Evolutionary conservation across 2,797 vertebrate genomes (phyloP), one percentile per base, ranked within the genome.

Genomic region (Eulemur coronatus): DNA sequence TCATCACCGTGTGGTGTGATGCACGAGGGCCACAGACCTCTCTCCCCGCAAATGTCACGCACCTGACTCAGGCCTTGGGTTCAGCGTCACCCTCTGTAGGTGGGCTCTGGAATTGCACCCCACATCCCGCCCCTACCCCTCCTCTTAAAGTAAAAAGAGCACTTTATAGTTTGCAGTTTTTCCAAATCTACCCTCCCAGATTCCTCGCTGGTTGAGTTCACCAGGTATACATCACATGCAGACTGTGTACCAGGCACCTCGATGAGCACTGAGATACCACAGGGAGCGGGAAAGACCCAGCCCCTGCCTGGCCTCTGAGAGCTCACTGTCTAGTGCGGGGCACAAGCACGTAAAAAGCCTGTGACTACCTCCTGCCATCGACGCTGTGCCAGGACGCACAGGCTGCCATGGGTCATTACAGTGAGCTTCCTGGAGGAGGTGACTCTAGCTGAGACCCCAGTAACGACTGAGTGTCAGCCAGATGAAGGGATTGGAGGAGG

Each of bases 11-110:
- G 65, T 15, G 22, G 4, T 13, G 4, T 22, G n/a, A 61, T 2
- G 6, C 17, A 7, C 0, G 4, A 22, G 82, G 24, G 1, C n/a
- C n/a, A 13, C 0, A 26, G 79, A 67, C 30, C 20, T 8, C 30
- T 38, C 73, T 69, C 28, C 57, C 57, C n/a, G 48, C 20, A 12
- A n/a, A 52, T 35, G 5, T 11, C 24, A 5, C 7, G 3, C 22
- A 12, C 10, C 22, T 9, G 2, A 65, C 8, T 17, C 33, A 0
- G 43, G 12, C 18, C 48, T 30, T 0, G 48, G 76, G 48, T 2
- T 92, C 63, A 12, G n/a, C 0, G 0, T 67, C 8, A 0, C 35
- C 73, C 50, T 69, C 89, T 86, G n/a, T 24, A 95, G 84, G 79
- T 41, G 26, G 30, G 10, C 5, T 43, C 0, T 2, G 30, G 55